These are phyloP conservation scores for Sthenelais limicola DNA, from an alignment of 2,888 invertebrate genomes.

Conservation along the genomic window DNA sequence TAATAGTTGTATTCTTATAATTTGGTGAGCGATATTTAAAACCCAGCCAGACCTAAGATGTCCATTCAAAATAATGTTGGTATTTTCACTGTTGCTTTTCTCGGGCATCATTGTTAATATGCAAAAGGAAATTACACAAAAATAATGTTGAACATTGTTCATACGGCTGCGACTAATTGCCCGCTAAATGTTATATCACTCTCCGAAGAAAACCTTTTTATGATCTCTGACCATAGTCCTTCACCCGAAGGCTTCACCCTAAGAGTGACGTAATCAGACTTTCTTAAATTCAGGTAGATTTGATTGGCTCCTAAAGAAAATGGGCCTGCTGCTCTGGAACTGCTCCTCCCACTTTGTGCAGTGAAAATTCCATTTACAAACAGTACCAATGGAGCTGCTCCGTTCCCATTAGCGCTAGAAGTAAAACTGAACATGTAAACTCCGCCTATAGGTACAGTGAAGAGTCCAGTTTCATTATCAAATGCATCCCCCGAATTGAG, in stretches of 20 bases:
- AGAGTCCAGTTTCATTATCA: constrained; percentile 7
- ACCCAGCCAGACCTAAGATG: too few species aligned
- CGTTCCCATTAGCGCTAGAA: constrained; percentile 29
- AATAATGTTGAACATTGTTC: too few species aligned
- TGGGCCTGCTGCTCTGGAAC: neutral
- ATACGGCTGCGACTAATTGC: constrained; percentile 11
- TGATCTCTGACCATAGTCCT: constrained; percentile 10
- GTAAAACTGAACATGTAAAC: constrained; percentile 37
- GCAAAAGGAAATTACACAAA: too few species aligned
- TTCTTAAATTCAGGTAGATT: constrained; percentile 6
- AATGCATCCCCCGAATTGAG: neutral
- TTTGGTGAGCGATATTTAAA: too few species aligned
- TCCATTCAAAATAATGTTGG: too few species aligned
- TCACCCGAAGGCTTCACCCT: constrained; percentile 14
- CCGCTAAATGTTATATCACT: constrained; percentile 26
- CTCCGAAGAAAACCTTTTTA: neutral
- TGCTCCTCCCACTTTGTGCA: constrained; percentile 18
- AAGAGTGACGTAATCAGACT: constrained; percentile 19
- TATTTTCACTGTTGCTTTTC: too few species aligned
- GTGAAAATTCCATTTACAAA: constrained; percentile 15
- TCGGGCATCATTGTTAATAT: too few species aligned
- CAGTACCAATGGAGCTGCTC: constrained; percentile 34
- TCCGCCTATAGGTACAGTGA: constrained; percentile 22
- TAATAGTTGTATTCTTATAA: too few species aligned
- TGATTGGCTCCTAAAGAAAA: constrained; percentile 5